A percentile compares a stretch with the other conserved stretches of the same genome.
These are phyloP conservation scores for Onychomys torridus DNA, from an alignment of 2,797 vertebrate genomes.

Conservation along the genomic window DNA sequence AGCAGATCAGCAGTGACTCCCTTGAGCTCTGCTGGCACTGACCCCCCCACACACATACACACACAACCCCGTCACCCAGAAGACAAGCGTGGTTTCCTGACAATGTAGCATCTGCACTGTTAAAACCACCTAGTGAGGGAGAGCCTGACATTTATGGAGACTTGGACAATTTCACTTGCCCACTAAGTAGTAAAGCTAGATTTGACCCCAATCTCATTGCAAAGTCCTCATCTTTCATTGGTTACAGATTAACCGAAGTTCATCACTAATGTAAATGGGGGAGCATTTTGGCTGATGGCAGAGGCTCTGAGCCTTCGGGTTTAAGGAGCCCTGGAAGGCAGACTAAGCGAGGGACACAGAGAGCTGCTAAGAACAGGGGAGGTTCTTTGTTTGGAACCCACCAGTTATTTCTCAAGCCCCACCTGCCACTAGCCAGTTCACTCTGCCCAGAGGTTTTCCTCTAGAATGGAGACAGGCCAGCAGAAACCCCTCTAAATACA, in stretches of 20 bases:
- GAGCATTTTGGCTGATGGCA: background rate
- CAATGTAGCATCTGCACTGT: background rate
- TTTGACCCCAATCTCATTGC: conserved; percentile 14
- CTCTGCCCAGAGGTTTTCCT: conserved; percentile 5
- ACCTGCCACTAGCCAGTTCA: background rate
- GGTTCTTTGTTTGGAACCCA: background rate
- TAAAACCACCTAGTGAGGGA: background rate
- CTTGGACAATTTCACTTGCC: background rate
- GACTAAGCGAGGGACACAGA: background rate
- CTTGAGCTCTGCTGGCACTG: background rate
- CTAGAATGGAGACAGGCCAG: background rate
- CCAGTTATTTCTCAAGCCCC: background rate
- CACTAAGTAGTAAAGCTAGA: conserved; percentile 2
- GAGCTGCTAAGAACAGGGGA: background rate
- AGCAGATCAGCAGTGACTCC: background rate
- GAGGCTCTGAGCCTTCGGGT: background rate
- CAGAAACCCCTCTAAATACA: background rate
- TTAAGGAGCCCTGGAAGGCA: background rate
- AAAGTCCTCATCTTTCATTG: background rate
- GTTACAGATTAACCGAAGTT: conserved; percentile 4
- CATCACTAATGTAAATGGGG: conserved; percentile 15
- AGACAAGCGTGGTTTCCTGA: background rate
- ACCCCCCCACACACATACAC: too few species aligned
- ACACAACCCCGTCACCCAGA: background rate
- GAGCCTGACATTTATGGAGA: background rate